Evolutionary conservation across 2,797 vertebrate species (phyloP).

Genomic region (Cetoscarus ocellatus): DNA sequence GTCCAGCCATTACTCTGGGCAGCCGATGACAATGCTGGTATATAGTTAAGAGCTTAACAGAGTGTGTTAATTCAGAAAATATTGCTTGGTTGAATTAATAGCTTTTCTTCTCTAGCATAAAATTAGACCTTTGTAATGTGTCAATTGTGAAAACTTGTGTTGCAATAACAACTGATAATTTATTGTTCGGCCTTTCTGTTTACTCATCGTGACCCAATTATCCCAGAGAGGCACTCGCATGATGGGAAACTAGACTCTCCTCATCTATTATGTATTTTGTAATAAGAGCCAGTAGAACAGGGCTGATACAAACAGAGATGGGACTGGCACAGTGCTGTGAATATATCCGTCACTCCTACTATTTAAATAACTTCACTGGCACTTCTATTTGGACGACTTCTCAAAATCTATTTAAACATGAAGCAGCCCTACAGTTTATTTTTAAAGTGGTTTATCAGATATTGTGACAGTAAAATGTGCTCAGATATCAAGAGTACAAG

Average conservation of each 20-base stretch:
- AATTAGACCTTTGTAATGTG: too few species aligned
- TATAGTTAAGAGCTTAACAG: too few species aligned
- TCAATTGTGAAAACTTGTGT: too few species aligned
- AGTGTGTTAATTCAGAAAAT: too few species aligned
- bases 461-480: neutral
- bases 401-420: neutral
- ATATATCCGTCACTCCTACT: neutral
- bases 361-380: conserved; percentile 3
- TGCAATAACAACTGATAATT: too few species aligned
- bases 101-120: too few species aligned
- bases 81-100: too few species aligned
- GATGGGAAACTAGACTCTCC: conserved; percentile 52
- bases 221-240: conserved; percentile 24
- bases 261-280: conserved; percentile 80
- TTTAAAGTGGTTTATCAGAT: neutral
- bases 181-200: neutral
- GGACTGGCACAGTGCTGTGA: conserved; percentile 20
- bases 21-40: too few species aligned
- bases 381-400: neutral
- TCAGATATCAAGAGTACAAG: neutral
- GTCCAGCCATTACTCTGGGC: too few species aligned
- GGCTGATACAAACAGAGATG: conserved; percentile 28
- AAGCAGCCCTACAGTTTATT: neutral
- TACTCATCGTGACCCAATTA: conserved; percentile 5
- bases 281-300: conserved; percentile 61